Base-by-base conservation (phyloP, 1,140 invertebrate genomes). In the Drosophila pandora region DNA sequence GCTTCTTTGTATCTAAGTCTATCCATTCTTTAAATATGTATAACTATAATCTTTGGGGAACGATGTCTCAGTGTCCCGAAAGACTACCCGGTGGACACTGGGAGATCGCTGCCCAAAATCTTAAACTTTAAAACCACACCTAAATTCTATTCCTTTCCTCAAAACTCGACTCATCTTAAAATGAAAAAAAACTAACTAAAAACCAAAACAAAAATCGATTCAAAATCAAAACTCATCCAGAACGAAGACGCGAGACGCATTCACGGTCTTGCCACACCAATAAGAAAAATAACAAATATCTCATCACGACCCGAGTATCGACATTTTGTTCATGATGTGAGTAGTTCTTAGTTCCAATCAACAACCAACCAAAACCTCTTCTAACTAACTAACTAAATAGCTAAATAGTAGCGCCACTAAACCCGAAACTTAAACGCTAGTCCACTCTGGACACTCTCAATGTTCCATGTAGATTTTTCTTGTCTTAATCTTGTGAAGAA, bases 251-350 rank as follows among this genome's bases (percentile, higher is more conserved):
- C 79, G 76, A 91, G 90, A 91, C 90, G 91, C 75, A 90, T 92
- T 79, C 90, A 92, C 75, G 91, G 91, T 92, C 91, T 92, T 81
- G 91, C 91, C 13, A 92, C 91, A 82, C 91, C 91, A 79, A 90
- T 92, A 85, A 90, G 91, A 91, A 92, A 91, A 91, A 67, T 92
- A 83, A 90, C 87, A 88, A 92, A 91, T 90, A 91, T 92, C 53
- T 91, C 91, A 90, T 91, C 91, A 90, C 90, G 91, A 83, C 91
- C 91, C 73, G 91, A 92, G 89, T 91, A 91, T 74, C 91, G 91
- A 88, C 91, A 92, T 87, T 92, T 91, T 91, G 73, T 92, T 84
- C 88, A 91, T 82, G 91, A 91, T 85, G 91, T 91, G 91, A 92
- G 91, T 92, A 92, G 90, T 82, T 81, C 69, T 85, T 90, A 85